A percentile compares a stretch with the other conserved stretches of the same genome.
Evolutionary conservation across 2,113 vertebrate genomes (phyloP).

Genomic region (Lontra canadensis): DNA sequence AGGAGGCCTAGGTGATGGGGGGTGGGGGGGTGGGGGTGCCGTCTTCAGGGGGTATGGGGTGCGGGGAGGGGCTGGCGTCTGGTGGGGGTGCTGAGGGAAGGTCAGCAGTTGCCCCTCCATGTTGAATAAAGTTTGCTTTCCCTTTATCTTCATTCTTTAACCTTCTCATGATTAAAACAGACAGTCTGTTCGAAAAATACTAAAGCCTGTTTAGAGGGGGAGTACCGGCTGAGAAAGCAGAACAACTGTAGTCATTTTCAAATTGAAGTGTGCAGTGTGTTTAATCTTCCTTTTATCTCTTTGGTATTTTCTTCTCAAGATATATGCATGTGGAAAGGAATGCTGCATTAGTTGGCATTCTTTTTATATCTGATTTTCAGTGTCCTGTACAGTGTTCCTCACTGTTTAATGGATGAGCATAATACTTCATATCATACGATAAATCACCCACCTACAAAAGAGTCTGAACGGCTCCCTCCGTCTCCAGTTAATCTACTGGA

Average conservation of each 20-base stretch:
- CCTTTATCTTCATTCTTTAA: constrained; percentile 65
- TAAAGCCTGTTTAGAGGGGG: constrained; percentile 26
- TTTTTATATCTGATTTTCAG: constrained; percentile 84
- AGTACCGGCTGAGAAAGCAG: constrained; percentile 8
- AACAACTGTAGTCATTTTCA: constrained; percentile 80
- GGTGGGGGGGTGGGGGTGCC: too few relatives aligned
- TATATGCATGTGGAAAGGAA: constrained; percentile 82
- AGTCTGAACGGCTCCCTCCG: constrained; percentile 78
- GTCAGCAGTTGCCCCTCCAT: background rate
- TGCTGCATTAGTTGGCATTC: constrained; percentile 82
- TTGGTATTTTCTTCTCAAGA: constrained; percentile 84
- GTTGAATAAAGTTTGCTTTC: background rate
- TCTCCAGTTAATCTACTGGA: constrained; percentile 83
- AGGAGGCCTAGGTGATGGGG: background rate
- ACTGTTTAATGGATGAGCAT: constrained; percentile 86
- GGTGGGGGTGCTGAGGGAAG: background rate
- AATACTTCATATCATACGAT: constrained; percentile 85
- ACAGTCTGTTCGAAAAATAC: constrained; percentile 64
- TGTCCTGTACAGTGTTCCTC: constrained; percentile 77
- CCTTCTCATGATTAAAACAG: constrained; percentile 67
- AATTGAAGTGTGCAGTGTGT: constrained; percentile 79
- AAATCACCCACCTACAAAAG: constrained; percentile 85
- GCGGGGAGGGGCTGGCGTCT: background rate
- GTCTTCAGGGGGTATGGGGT: background rate
- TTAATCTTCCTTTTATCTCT: constrained; percentile 86